Base-by-base conservation (phyloP, 2,797 vertebrate species). In the Sandelia bainsii region DNA sequence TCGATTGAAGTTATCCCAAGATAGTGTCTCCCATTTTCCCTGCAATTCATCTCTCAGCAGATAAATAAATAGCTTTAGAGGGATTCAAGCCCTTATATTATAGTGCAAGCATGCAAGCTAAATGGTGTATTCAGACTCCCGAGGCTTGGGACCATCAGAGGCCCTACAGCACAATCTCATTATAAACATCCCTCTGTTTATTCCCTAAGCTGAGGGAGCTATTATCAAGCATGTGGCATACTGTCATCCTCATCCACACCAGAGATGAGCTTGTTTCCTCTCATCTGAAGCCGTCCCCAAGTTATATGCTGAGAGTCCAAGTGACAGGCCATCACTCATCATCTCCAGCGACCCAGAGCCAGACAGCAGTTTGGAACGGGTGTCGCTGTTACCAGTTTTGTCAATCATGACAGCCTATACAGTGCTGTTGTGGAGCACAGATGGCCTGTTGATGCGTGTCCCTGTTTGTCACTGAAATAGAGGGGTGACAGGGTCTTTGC, bases 281-380 rank as follows among this genome's bases (percentile, higher is more conserved):
- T 60, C 37, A 74, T 82, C 82, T 62, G 75, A 75, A 64, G 73
- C 83, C 63, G n/a, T 72, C 71, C 82, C 76, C 78, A 20, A 72
- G 87, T 85, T 77, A 69, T 77, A 80, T 19, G 81, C 84, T 62
- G 73, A 71, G 84, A 89, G 85, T 64, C 68, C 44, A 16, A 60
- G 80, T 87, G 91, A 90, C 89, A 90, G 84, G 84, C 90, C 87
- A 94, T 94, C 90, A 91, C 89, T 93, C 89, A 90, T 90, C 88
- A 92, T 91, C 89, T 88, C 61, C 80, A 69, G 79, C 74, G 52
- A 89, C 83, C 90, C 87, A 70, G 68, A 90, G 89, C 87, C 84
- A 87, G 80, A 82, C 89, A 87, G 84, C 75, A 79, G 81, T 81
- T 76, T 75, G 82, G 83, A 75, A 87, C 75, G 87, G 83, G 88